Evolutionary conservation across 2,888 invertebrate species (phyloP).

Genomic region (Orchestes rusci): DNA sequence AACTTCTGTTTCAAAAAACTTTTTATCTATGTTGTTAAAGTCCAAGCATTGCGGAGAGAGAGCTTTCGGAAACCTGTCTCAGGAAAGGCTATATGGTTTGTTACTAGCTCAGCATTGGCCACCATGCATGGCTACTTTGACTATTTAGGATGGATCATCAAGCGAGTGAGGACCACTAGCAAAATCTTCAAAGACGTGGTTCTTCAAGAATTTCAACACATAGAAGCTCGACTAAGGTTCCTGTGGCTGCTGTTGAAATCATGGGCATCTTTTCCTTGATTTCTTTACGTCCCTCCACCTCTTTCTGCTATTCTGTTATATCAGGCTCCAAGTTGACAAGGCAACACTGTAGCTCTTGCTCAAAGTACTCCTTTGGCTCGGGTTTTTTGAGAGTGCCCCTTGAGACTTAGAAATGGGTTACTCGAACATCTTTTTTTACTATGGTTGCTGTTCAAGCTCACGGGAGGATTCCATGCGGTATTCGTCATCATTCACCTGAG

Average conservation of each 20-base stretch:
- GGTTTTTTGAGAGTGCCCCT: conserved; percentile 37
- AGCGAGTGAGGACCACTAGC: conserved; percentile 8
- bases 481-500: conserved; percentile 41
- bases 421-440: conserved; percentile 36
- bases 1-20: conserved; percentile 34
- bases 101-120: conserved; percentile 35
- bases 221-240: conserved; percentile 33
- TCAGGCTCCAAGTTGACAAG: conserved; percentile 29
- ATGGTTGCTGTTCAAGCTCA: conserved; percentile 24
- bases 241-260: conserved; percentile 4
- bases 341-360: conserved; percentile 29
- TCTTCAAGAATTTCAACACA: conserved; percentile 31
- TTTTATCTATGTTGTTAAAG: conserved; percentile 21
- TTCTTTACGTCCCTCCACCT: conserved; percentile 10
- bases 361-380: conserved; percentile 25
- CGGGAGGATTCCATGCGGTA: conserved; percentile 31
- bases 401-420: conserved; percentile 39
- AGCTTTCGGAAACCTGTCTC: conserved; percentile 15
- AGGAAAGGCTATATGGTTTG: conserved; percentile 36
- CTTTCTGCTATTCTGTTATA: conserved; percentile 21
- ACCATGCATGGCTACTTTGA: conserved; percentile 35
- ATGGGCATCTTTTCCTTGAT: conserved; percentile 17
- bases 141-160: conserved; percentile 21
- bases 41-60: conserved; percentile 25
- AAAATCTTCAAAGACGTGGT: conserved; percentile 17